Conservation (phyloP, 2,113 vertebrate species). For the Lampris megalopsis region DNA sequence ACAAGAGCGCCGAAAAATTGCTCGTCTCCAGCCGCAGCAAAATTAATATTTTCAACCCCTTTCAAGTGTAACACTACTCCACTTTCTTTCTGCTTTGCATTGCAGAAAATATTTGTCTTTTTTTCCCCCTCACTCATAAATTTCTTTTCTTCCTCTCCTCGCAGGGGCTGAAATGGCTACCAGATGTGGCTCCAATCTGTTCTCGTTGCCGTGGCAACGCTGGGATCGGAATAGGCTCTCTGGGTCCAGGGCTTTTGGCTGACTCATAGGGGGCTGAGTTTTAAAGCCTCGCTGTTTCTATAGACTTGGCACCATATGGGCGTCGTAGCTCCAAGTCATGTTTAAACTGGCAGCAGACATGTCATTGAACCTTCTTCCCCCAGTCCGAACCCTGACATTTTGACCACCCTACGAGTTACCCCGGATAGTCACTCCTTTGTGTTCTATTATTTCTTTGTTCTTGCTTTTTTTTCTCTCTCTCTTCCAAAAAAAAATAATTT, state of each 20-base stretch:
- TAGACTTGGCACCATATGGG: slow-evolving; percentile 64
- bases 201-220: slow-evolving; percentile 82
- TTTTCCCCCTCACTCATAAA: slow-evolving; percentile 87
- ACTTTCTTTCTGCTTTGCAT: slow-evolving; percentile 89
- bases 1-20: slow-evolving; percentile 20
- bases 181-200: slow-evolving; percentile 92
- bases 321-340: slow-evolving; percentile 64
- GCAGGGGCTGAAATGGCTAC: slow-evolving; percentile 89
- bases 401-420: slow-evolving; percentile 49
- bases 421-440: slow-evolving; percentile 53
- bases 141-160: slow-evolving; percentile 82
- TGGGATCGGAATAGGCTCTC: slow-evolving; percentile 77
- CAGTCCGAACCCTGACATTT: slow-evolving; percentile 45
- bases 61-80: slow-evolving; percentile 79
- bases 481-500: slow-evolving; percentile 21
- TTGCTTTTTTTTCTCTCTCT: not conserved
- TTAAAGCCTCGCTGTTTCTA: slow-evolving; percentile 61
- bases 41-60: slow-evolving; percentile 74
- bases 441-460: slow-evolving; percentile 9
- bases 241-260: slow-evolving; percentile 75
- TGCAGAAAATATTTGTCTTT: slow-evolving; percentile 93
- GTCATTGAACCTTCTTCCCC: slow-evolving; percentile 67
- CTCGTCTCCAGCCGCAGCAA: slow-evolving; percentile 14
- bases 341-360: slow-evolving; percentile 65
- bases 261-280: slow-evolving; percentile 68